Conservation (phyloP, 2,113 vertebrate species). For the Corvus moneduloides region DNA sequence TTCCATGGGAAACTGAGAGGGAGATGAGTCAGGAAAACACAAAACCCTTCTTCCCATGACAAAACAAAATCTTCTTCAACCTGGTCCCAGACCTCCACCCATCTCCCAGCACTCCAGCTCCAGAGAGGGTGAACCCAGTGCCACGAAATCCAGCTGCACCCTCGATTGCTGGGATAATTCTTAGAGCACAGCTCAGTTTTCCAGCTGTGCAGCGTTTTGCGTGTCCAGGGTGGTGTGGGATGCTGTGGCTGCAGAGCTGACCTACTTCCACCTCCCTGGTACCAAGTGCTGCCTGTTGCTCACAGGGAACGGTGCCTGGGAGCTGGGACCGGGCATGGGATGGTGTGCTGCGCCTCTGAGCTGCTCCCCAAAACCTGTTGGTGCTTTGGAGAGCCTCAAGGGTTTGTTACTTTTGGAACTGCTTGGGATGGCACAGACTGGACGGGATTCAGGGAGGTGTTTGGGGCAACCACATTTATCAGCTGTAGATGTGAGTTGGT, state of each 20-base stretch:
- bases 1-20: conserved; percentile 8
- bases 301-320: fast-evolving
- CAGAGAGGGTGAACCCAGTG: not conserved
- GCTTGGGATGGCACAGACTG: not conserved
- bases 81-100: not conserved
- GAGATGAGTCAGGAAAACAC: conserved; percentile 42
- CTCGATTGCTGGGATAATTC: not conserved
- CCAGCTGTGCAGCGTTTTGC: not conserved
- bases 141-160: not conserved
- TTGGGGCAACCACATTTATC: not conserved
- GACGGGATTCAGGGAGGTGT: not conserved
- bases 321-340: not conserved
- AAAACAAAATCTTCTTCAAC: not conserved
- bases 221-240: not conserved
- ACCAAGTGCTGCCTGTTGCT: not conserved
- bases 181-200: not conserved
- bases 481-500: not conserved
- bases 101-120: not conserved
- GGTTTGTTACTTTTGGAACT: not conserved
- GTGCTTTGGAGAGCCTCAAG: not conserved
- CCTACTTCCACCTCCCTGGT: not conserved
- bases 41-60: not conserved
- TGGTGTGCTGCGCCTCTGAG: not conserved
- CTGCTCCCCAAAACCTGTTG: too few species aligned
- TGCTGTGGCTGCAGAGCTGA: not conserved